Percentiles rank a stretch among this genome's conserved stretches.
Conservation (phyloP, 2,797 vertebrate species). For the Sebastes diploproa region DNA sequence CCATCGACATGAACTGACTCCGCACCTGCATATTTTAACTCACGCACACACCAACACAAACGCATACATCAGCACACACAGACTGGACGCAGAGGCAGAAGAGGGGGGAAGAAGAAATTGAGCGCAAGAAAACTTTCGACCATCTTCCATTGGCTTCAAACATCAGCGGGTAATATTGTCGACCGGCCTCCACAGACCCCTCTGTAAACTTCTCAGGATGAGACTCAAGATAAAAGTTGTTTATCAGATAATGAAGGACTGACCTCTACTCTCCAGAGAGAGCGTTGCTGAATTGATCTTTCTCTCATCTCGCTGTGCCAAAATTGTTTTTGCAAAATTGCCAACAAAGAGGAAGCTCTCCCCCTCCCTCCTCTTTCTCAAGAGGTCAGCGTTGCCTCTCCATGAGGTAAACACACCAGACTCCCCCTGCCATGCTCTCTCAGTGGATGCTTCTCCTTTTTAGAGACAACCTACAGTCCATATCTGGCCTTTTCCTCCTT, state of each 20-base stretch:
- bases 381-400: conserved; percentile 2
- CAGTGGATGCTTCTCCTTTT: conserved; percentile 22
- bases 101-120: neutral
- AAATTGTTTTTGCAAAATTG: conserved; percentile 15
- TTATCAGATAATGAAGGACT: conserved; percentile 21
- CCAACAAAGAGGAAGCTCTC: conserved; percentile 13
- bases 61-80: conserved; percentile 22
- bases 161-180: neutral
- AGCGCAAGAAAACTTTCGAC: neutral
- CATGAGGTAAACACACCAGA: neutral
- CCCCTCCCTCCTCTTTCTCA: neutral
- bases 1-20: conserved; percentile 96
- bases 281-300: conserved; percentile 1
- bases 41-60: neutral
- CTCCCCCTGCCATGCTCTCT: neutral
- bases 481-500: neutral
- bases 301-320: conserved; percentile 29
- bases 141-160: conserved; percentile 32
- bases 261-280: conserved; percentile 11
- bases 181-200: conserved; percentile 3
- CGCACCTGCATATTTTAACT: neutral
- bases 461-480: neutral
- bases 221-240: conserved; percentile 17
- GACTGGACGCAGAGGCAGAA: conserved; percentile 12
- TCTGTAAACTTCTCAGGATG: conserved; percentile 48